Evolutionary conservation across 2,797 vertebrate species (phyloP), one percentile per base, ranked within the genome.

Genomic region (Knipowitschia caucasica): DNA sequence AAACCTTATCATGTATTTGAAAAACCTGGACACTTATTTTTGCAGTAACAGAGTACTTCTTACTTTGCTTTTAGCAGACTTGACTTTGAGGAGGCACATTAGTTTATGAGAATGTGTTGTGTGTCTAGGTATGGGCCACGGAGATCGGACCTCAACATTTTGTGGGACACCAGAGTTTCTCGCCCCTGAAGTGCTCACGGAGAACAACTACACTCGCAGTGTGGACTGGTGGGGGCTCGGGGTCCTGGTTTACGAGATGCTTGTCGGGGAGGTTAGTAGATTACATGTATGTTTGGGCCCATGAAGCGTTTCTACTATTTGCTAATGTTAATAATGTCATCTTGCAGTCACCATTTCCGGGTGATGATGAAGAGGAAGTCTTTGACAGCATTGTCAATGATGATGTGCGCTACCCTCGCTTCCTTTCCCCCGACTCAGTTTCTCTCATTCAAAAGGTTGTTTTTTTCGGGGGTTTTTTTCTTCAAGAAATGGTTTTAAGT

Each of bases 151-250:
- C 0, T 92, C 92, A 56, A 98, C 96, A 0, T 99, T 99, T 80
- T 99, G 96, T 10, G 96, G 95, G 35, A 99, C 96, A 6, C 96
- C 95, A 0, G 96, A 99, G 78, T 99, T 99, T 61, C 85, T 99
- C 81, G 96, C 96, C 26, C 96, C 96, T 0, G 96, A 99, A 69
- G 94, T 99, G 58, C 89, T 98, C 67, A 98, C 93, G 0, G 95
- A 97, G 58, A 87, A 91, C 67, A 93, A 89, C 0, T 98, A 99
- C 75, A 97, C 94, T 0, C 89, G 95, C 34, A 93, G 94, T 0
- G 94, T 98, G 80, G 96, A 99, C 89, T 99, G 96, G 96, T 99
- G 96, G 96, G 96, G 94, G 7, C 77, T 98, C 31, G 95, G 96
- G 0, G 95, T 99, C 14, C 93, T 99, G 38, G 82, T 96, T 65